Conservation (phyloP, 2,113 vertebrate species). For the Mixornis gularis region DNA sequence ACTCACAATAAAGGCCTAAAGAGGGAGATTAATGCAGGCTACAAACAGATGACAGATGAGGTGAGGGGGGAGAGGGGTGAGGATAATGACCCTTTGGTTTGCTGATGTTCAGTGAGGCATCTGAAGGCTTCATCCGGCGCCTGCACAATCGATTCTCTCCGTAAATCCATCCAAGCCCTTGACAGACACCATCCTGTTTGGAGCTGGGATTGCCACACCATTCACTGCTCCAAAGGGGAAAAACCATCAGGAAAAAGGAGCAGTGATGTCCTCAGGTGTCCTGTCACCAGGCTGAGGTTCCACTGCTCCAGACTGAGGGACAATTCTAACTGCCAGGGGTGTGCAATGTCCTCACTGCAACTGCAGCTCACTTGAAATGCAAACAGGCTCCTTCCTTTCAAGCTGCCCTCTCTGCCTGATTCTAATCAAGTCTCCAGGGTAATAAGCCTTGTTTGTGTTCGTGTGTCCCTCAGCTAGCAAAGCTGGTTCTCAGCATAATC, state of each 20-base stretch:
- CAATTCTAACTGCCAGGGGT: background rate
- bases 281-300: rapidly evolving
- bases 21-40: background rate
- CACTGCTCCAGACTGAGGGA: rapidly evolving
- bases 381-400: background rate
- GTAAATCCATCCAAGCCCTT: background rate
- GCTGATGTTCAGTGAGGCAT: background rate
- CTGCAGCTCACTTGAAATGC: background rate
- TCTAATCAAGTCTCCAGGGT: background rate
- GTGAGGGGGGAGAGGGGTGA: background rate
- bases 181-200: background rate
- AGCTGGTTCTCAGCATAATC: background rate
- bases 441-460: background rate
- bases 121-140: background rate
- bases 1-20: background rate
- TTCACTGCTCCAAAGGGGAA: background rate
- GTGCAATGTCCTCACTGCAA: background rate
- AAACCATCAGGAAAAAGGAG: background rate
- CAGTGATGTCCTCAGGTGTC: background rate
- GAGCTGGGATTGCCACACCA: background rate
- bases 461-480: background rate
- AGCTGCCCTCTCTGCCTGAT: background rate
- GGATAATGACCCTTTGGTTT: background rate
- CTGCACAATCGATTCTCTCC: background rate
- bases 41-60: background rate